Evolutionary conservation across 64 coral and sea anemone genomes (phyloP).

Genomic region (Montipora capricornis): DNA sequence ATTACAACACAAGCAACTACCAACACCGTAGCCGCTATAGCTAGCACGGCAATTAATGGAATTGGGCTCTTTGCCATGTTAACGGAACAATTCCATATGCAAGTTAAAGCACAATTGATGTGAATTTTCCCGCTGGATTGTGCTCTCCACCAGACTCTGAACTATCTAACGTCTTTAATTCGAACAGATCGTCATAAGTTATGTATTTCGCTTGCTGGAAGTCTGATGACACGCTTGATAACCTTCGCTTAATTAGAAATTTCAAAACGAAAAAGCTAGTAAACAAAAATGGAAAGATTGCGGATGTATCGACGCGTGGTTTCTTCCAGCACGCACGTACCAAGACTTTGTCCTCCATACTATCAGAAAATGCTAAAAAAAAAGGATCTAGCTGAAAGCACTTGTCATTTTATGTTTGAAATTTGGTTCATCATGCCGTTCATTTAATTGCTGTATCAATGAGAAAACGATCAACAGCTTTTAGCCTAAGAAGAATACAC

Average conservation of each 20-base stretch:
- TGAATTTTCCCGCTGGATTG: neutral
- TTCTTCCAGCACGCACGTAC: neutral
- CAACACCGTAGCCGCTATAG: neutral
- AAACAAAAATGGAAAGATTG: neutral
- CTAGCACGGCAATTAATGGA: neutral
- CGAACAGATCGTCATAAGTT: neutral
- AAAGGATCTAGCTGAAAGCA: neutral
- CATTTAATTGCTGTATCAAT: neutral
- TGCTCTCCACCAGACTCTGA: neutral
- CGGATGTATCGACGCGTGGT: neutral
- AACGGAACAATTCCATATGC: neutral
- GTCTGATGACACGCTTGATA: slow-evolving; percentile 37
- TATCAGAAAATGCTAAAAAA: neutral
- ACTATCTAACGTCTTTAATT: neutral
- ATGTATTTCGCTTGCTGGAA: neutral
- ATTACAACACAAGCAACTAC: neutral
- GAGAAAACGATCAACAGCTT: no score
- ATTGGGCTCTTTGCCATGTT: neutral
- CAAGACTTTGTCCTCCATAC: neutral
- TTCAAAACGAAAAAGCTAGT: neutral
- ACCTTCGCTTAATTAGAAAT: neutral
- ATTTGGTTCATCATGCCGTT: neutral
- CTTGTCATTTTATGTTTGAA: neutral
- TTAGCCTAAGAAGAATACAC: no score
- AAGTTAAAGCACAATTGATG: neutral